Evolutionary conservation across 1,140 invertebrate species (phyloP).

Genomic region (Drosophila ficusphila): DNA sequence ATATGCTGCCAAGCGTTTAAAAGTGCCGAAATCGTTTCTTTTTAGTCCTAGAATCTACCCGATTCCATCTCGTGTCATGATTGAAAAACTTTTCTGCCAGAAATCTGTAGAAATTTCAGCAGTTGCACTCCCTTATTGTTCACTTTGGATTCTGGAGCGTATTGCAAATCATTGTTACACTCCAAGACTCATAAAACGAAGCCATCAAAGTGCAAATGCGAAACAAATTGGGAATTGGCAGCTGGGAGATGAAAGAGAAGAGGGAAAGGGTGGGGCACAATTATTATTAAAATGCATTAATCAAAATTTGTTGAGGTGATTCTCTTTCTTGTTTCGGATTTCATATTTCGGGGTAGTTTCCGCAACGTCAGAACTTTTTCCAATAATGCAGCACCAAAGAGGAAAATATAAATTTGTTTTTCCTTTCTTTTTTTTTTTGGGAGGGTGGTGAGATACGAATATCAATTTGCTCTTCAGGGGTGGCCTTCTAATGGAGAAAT

Average conservation of each 20-base stretch:
- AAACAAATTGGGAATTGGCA: constrained; percentile 71
- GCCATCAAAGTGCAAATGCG: constrained; percentile 78
- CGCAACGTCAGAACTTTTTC: constrained; percentile 8
- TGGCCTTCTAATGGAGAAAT: constrained; percentile 19
- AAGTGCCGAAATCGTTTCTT: background rate
- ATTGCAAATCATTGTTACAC: constrained; percentile 42
- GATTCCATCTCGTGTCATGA: constrained; percentile 21
- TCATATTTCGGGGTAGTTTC: constrained; percentile 43
- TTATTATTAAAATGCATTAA: constrained; percentile 75
- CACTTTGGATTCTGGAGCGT: constrained; percentile 1
- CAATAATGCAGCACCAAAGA: constrained; percentile 59
- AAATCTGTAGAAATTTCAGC: constrained; percentile 26
- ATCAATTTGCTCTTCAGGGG: constrained; percentile 11
- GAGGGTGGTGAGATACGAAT: constrained; percentile 3
- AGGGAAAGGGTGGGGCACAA: constrained; percentile 6
- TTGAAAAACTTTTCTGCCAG: constrained; percentile 29
- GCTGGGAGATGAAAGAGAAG: constrained; percentile 26
- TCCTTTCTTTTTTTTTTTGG: background rate
- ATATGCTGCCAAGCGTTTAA: constrained; percentile 2
- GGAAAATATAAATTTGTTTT: constrained; percentile 18
- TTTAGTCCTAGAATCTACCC: constrained; percentile 3
- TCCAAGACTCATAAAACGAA: constrained; percentile 63
- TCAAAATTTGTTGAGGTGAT: constrained; percentile 61
- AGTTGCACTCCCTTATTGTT: constrained; percentile 8
- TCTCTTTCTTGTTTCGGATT: constrained; percentile 5